Percentiles rank a stretch among this genome's conserved stretches.
These are phyloP conservation scores for Drosophila colorata DNA, from an alignment of 2,888 invertebrate species.

Conservation along the genomic window DNA sequence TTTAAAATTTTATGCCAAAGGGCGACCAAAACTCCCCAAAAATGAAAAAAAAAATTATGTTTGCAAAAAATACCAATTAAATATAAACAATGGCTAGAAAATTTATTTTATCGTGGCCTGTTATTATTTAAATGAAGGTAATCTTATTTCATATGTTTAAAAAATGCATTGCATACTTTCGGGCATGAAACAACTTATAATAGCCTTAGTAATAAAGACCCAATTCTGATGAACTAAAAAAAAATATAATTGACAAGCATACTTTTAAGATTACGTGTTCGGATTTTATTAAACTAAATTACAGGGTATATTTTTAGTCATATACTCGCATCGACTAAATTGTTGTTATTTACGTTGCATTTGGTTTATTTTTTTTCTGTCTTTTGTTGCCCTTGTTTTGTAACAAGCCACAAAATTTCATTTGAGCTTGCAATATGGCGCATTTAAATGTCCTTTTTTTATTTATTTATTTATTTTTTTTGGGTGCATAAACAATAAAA, in stretches of 20 bases:
- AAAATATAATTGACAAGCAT: background rate
- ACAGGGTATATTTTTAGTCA: slow-evolving; percentile 25
- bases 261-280: background rate
- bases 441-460: slow-evolving; percentile 64
- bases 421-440: slow-evolving; percentile 75
- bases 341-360: slow-evolving; percentile 34
- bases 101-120: too few relatives aligned
- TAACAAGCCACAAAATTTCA: slow-evolving; percentile 76
- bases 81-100: too few relatives aligned
- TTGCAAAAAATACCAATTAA: too few relatives aligned
- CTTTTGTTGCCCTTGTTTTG: slow-evolving; percentile 40
- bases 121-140: too few relatives aligned
- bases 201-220: too few relatives aligned
- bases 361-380: slow-evolving; percentile 21
- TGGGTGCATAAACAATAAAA: slow-evolving; percentile 36
- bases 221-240: too few relatives aligned
- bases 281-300: background rate
- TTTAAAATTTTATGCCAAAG: too few relatives aligned
- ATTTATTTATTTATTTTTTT: slow-evolving; percentile 29
- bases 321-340: background rate
- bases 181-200: background rate
- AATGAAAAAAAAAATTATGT: too few relatives aligned
- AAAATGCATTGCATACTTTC: slow-evolving; percentile 11
- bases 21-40: too few relatives aligned
- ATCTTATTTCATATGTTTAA: too few relatives aligned